Evolutionary conservation across 2,797 vertebrate genomes (phyloP), one percentile per base, ranked within the genome.

Genomic region (Uromys caudimaculatus): DNA sequence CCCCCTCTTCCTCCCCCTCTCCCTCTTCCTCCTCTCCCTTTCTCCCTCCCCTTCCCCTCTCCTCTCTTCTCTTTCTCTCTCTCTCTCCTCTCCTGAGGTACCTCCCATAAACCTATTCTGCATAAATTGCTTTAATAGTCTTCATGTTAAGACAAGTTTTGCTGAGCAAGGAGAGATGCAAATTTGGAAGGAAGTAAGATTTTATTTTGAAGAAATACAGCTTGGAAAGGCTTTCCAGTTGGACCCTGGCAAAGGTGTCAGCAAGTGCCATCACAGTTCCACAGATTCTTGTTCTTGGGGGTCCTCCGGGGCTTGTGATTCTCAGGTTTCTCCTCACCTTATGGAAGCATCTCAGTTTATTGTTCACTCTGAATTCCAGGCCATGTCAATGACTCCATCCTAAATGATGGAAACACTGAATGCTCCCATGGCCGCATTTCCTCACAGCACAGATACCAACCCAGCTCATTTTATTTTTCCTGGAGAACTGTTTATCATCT

Each of bases 151-250:
- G 88, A 90, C 91, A 97, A 94, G 0, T 69, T 97, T 96, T 90
- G 78, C 16, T 86, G 96, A 97, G 94, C 88, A 97, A 97, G 97
- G 90, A 98, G 91, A 96, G 96, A 95, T 97, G 96, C 95, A 97
- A 95, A 95, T 95, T 92, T 96, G 52, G 92, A 97, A 97, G 52
- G 82, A 97, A 96, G 94, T 97, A 97, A 93, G 96, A 97, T 96
- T 97, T 96, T 90, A 96, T 97, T 98, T 97, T 95, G 96, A 89
- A 98, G 97, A 98, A 97, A 96, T 97, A 98, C 98, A 98, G 98
- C 96, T 98, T 95, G 71, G 97, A 98, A 98, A 98, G 95, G 60
- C 44, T 96, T 94, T 81, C 84, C 73, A 58, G 62, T 75, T 58
- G 47, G 69, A 47, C 82, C 50, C 50, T 62, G 84, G 90, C 79